Evolutionary conservation across 1,140 invertebrate genomes (phyloP).

Genomic region (Mercenaria mercenaria): DNA sequence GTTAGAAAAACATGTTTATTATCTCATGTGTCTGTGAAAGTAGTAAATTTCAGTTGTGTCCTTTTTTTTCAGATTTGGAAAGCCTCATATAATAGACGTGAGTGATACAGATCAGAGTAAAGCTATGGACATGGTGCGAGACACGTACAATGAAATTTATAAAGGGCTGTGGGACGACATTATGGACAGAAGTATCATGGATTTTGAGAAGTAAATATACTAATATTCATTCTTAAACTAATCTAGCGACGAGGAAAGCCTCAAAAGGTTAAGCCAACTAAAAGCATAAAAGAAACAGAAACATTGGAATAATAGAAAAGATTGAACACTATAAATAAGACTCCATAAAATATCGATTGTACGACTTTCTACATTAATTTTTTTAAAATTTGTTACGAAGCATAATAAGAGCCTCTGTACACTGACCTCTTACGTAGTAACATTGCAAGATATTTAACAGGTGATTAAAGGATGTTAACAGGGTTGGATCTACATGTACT

Average conservation of each 20-base stretch:
- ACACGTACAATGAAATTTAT: conserved; percentile 41
- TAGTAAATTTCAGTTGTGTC: too few species aligned
- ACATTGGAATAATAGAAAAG: neutral
- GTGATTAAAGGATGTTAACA: too few species aligned
- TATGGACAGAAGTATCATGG: conserved; percentile 16
- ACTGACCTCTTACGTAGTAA: too few species aligned
- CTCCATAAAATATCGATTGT: too few species aligned
- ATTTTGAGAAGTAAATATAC: conserved; percentile 39
- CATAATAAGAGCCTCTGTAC: too few species aligned
- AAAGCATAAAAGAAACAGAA: neutral
- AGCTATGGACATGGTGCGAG: neutral
- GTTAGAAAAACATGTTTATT: too few species aligned
- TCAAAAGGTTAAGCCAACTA: neutral
- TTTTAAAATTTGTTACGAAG: too few species aligned
- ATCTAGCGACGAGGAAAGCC: neutral
- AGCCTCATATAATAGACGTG: conserved; percentile 46
- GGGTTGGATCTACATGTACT: too few species aligned
- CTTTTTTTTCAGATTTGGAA: conserved; percentile 29
- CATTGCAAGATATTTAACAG: too few species aligned
- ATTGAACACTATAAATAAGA: neutral
- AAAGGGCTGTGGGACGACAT: conserved; percentile 11
- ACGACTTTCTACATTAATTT: too few species aligned
- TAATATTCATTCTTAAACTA: neutral
- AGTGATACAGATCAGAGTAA: conserved; percentile 36
- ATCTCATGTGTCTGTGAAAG: too few species aligned